Conservation (phyloP, 2,797 vertebrate species). For the Mastacembelus armatus region DNA sequence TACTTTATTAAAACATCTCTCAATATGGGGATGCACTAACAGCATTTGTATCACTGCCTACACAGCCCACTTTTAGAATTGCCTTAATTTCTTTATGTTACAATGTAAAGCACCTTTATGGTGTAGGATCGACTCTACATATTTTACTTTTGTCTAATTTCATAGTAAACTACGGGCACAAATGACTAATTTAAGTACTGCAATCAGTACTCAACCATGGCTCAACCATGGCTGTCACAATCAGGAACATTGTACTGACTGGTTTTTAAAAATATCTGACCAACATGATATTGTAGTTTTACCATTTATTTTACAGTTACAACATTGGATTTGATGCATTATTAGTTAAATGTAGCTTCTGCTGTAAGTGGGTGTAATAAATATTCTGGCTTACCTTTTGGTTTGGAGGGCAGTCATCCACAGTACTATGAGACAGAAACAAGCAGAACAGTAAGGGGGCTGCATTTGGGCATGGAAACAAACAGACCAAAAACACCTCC, state of each 20-base stretch:
- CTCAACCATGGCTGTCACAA: too few relatives aligned
- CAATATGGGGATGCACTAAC: neutral
- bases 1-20: neutral
- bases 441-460: conserved; percentile 34
- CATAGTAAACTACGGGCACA: neutral
- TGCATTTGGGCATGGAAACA: neutral
- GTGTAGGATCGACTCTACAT: neutral
- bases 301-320: neutral
- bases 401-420: conserved; percentile 95
- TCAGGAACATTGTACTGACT: neutral
- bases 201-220: too few relatives aligned
- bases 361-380: neutral
- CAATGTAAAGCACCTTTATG: neutral
- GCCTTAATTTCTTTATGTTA: neutral
- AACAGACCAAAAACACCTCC: neutral
- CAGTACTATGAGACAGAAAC: conserved; percentile 88
- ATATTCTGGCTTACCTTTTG: conserved; percentile 89
- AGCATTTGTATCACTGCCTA: neutral
- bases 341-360: neutral
- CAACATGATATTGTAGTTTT: too few relatives aligned
- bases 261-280: too few relatives aligned
- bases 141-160: neutral
- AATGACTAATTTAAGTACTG: too few relatives aligned
- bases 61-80: conserved; percentile 1
- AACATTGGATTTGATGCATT: neutral